phyloP scores from a whole-genome alignment of 2,888 invertebrate species.

The Drosophila barbarae region DNA sequence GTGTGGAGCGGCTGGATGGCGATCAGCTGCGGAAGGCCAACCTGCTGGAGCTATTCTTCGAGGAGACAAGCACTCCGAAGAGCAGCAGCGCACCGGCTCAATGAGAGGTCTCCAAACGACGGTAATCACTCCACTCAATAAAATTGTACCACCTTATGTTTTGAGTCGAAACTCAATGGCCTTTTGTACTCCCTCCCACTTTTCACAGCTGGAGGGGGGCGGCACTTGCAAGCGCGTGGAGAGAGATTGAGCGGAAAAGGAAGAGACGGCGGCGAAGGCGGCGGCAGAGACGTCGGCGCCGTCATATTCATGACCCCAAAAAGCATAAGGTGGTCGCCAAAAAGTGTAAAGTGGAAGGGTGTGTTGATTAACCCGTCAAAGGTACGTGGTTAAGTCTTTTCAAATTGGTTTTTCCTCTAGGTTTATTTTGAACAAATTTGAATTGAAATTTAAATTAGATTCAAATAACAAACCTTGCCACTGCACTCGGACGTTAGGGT shows the following conservation, averaged over 20 bases:
- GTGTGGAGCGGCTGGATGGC: slow-evolving; percentile 87
- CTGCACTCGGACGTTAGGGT: not conserved
- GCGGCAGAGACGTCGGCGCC: slow-evolving; percentile 4
- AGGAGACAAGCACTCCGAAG: slow-evolving; percentile 78
- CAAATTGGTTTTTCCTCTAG: not conserved
- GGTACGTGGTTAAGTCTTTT: not conserved
- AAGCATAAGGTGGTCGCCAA: not conserved
- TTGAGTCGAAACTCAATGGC: slow-evolving; percentile 11
- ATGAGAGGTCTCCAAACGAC: not conserved
- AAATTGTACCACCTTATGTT: slow-evolving; percentile 4
- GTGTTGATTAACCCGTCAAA: not conserved
- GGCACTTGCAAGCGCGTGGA: not conserved
- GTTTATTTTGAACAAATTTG: not conserved
- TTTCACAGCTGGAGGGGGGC: not conserved
- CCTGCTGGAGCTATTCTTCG: slow-evolving; percentile 87
- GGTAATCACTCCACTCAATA: slow-evolving; percentile 12
- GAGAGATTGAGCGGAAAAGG: not conserved
- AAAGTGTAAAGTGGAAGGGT: not conserved
- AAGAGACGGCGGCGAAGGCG: not conserved
- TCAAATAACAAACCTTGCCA: not conserved
- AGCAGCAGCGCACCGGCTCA: not conserved
- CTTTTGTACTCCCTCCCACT: slow-evolving; percentile 7
- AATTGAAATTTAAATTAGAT: not conserved
- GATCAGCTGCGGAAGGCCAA: slow-evolving; percentile 85
- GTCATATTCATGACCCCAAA: not conserved